Percentiles rank a stretch among this genome's conserved stretches.
These are phyloP conservation scores for Strigamia maritima DNA, from an alignment of 2,888 invertebrate species.

Conservation along the genomic window DNA sequence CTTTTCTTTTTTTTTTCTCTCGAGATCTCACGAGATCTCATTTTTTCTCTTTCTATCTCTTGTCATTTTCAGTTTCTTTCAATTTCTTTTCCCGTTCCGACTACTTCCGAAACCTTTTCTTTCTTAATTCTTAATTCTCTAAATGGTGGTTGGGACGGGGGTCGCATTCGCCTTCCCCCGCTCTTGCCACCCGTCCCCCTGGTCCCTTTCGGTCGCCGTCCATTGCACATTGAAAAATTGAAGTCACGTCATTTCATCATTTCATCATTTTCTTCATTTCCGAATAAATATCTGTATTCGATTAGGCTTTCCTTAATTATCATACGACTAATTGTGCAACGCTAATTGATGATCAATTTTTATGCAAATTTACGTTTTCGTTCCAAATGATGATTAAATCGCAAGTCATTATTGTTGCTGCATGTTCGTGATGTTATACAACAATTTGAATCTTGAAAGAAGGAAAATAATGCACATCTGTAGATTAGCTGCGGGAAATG, in stretches of 20 bases:
- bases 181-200: constrained; percentile 19
- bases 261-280: not conserved
- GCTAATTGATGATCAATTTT: not conserved
- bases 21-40: not conserved
- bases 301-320: not conserved
- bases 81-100: not conserved
- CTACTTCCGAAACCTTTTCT: not conserved
- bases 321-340: not conserved
- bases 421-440: no score
- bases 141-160: constrained; percentile 22
- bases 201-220: constrained; percentile 28
- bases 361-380: not conserved
- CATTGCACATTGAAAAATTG: not conserved
- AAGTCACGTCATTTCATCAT: not conserved
- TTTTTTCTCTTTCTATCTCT: not conserved
- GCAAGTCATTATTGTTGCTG: not conserved
- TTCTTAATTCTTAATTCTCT: no score
- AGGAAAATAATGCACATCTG: no score
- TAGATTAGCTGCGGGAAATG: no score
- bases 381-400: not conserved
- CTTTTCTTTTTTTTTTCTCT: not conserved
- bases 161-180: constrained; percentile 17
- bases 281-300: not conserved
- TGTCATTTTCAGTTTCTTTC: not conserved
- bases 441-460: no score